These are phyloP conservation scores for Larimichthys crocea DNA, from an alignment of 2,113 vertebrate genomes.

Conservation along the genomic window DNA sequence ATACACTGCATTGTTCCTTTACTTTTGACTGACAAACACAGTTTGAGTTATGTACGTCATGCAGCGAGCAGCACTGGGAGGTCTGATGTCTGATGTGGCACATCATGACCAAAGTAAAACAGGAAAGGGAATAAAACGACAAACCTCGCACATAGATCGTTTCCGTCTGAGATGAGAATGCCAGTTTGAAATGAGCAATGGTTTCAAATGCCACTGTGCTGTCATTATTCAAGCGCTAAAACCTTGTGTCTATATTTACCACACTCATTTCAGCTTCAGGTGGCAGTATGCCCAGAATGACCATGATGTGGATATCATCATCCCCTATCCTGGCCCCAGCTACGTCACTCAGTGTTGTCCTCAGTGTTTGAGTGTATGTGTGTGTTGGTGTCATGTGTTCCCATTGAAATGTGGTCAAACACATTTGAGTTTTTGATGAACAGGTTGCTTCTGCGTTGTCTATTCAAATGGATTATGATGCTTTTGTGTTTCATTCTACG, in stretches of 20 bases:
- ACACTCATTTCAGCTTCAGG: not conserved
- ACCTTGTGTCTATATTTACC: constrained; percentile 52
- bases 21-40: not conserved
- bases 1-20: constrained; percentile 24
- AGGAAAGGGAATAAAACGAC: not conserved
- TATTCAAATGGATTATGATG: no score
- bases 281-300: not conserved
- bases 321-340: constrained; percentile 19
- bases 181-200: not conserved
- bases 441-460: not conserved
- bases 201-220: constrained; percentile 9
- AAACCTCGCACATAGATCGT: not conserved
- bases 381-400: not conserved
- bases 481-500: not conserved
- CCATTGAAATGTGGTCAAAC: not conserved
- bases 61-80: not conserved
- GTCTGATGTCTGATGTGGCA: not conserved
- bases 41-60: not conserved
- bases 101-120: not conserved
- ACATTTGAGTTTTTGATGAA: not conserved
- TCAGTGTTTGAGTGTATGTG: not conserved
- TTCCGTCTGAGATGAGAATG: constrained; percentile 26
- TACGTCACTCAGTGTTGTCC: constrained; percentile 9
- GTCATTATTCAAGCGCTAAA: not conserved
- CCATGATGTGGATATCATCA: constrained; percentile 10